Conservation (phyloP, 2,113 vertebrate species). For the Eurypyga helias region DNA sequence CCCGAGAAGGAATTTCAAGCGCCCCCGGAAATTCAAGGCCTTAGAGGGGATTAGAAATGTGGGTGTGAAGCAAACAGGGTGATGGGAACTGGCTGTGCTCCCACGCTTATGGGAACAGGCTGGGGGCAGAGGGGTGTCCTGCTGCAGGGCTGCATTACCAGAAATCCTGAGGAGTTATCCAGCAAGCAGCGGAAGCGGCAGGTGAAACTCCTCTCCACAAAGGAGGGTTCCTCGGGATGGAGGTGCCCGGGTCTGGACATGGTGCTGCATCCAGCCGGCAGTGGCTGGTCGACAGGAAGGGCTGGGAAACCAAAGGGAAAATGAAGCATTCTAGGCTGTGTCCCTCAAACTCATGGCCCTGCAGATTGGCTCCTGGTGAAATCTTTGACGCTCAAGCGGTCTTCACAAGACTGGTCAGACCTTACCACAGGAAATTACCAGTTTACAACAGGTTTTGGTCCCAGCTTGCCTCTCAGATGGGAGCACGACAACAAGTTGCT, state of each 20-base stretch:
- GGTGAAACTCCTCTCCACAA: slow-evolving; percentile 78
- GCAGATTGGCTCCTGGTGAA: neutral
- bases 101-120: neutral
- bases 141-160: slow-evolving; percentile 47
- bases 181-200: slow-evolving; percentile 84
- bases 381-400: neutral
- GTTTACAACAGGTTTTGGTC: neutral
- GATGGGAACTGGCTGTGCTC: neutral
- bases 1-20: neutral
- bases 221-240: slow-evolving; percentile 62
- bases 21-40: neutral
- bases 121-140: neutral
- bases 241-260: neutral
- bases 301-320: slow-evolving; percentile 1
- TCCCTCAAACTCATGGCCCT: neutral
- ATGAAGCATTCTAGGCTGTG: neutral
- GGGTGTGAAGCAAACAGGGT: neutral
- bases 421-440: neutral
- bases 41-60: neutral
- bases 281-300: neutral
- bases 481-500: neutral
- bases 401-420: neutral
- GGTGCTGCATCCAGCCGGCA: fast-evolving
- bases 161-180: slow-evolving; percentile 83
- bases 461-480: neutral